Evolutionary conservation across 2,113 vertebrate species (phyloP).

Genomic region (Otis tarda): DNA sequence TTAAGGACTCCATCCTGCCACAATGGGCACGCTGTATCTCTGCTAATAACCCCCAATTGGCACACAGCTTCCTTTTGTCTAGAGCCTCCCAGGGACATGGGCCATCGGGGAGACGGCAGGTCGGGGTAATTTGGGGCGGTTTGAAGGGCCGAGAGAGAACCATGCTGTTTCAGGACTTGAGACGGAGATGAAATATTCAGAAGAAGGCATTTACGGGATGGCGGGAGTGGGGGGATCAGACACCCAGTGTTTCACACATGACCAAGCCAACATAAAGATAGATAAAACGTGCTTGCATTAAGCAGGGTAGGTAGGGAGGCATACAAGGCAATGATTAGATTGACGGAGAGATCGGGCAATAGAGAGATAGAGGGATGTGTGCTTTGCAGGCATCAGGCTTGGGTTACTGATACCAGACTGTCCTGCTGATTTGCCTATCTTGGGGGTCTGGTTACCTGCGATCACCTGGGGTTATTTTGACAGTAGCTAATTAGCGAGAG

Average conservation of each 20-base stretch:
- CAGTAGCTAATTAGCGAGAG: slow-evolving; percentile 26
- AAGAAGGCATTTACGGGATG: neutral
- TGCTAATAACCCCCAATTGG: slow-evolving; percentile 31
- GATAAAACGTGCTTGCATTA: neutral
- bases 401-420: neutral
- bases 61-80: slow-evolving; percentile 49
- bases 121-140: neutral
- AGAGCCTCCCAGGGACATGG: neutral
- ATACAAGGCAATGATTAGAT: slow-evolving; percentile 10
- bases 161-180: neutral
- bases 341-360: neutral
- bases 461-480: slow-evolving; percentile 59
- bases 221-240: neutral
- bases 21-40: neutral
- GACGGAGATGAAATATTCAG: neutral
- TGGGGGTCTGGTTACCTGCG: slow-evolving; percentile 31
- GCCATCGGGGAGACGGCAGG: neutral
- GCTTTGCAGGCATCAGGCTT: slow-evolving; percentile 17
- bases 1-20: neutral
- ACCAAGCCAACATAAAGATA: slow-evolving; percentile 14
- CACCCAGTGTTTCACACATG: neutral
- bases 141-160: neutral
- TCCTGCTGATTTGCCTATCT: slow-evolving; percentile 32
- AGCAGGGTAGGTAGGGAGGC: slow-evolving; percentile 14
- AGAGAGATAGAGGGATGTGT: neutral